These are phyloP conservation scores for Drosophila nannoptera DNA, from an alignment of 1,140 invertebrate genomes.

Conservation along the genomic window DNA sequence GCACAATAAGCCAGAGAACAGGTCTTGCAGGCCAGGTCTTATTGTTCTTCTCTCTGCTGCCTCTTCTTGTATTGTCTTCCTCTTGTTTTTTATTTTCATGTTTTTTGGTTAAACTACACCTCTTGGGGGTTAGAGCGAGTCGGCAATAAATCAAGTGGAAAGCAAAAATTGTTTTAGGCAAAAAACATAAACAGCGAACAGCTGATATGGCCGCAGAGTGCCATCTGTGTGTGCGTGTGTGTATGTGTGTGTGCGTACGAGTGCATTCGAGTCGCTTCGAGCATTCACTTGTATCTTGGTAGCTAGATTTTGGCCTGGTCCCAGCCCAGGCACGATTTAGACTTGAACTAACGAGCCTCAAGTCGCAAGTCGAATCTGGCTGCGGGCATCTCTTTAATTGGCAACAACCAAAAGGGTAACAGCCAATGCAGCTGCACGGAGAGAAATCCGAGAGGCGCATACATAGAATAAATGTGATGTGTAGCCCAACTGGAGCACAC, in stretches of 20 bases:
- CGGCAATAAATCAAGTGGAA: slow-evolving; percentile 65
- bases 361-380: slow-evolving; percentile 29
- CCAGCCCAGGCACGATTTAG: slow-evolving; percentile 40
- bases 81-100: slow-evolving; percentile 2
- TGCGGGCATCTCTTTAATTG: slow-evolving; percentile 38
- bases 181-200: slow-evolving; percentile 69
- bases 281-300: slow-evolving; percentile 46
- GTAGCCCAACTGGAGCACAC: not conserved
- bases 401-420: slow-evolving; percentile 16
- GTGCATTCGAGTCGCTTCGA: slow-evolving; percentile 5
- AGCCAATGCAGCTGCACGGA: slow-evolving; percentile 3
- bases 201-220: slow-evolving; percentile 45
- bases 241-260: slow-evolving; percentile 12
- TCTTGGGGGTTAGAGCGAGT: slow-evolving; percentile 21
- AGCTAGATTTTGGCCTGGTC: slow-evolving; percentile 47
- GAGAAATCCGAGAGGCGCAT: not conserved
- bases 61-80: slow-evolving; percentile 8
- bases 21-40: slow-evolving; percentile 31
- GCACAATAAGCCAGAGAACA: slow-evolving; percentile 35
- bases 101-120: slow-evolving; percentile 19
- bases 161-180: slow-evolving; percentile 51
- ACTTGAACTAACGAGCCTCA: slow-evolving; percentile 57
- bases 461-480: not conserved
- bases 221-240: slow-evolving; percentile 11
- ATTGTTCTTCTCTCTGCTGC: slow-evolving; percentile 21